phyloP scores from a whole-genome alignment of 2,888 invertebrate species.

The Daptonema setosum region DNA sequence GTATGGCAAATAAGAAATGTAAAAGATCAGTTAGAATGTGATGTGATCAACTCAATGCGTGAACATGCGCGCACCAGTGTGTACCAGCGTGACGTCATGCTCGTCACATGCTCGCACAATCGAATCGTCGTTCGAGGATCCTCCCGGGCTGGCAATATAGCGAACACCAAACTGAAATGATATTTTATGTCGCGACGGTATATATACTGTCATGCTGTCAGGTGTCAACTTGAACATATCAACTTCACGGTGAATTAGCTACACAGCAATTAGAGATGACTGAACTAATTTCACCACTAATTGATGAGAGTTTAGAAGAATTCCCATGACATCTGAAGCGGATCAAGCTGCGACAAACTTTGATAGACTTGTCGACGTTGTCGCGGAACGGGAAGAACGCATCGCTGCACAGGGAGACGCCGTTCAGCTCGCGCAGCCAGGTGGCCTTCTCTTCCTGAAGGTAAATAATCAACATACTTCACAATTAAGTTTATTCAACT shows the following conservation, averaged over 20 bases:
- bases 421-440: conserved; percentile 38
- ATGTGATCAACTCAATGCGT: too few species aligned
- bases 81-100: conserved; percentile 60
- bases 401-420: conserved; percentile 68
- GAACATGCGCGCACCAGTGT: conserved; percentile 73
- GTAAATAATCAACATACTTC: neutral
- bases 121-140: conserved; percentile 72
- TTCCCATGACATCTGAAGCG: too few species aligned
- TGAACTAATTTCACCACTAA: too few species aligned
- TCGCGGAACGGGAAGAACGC: conserved; percentile 97
- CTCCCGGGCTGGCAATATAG: conserved; percentile 75
- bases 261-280: too few species aligned
- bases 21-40: too few species aligned
- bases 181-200: too few species aligned
- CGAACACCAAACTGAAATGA: conserved; percentile 64
- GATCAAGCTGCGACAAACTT: too few species aligned
- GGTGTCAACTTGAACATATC: neutral
- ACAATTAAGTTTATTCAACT: neutral
- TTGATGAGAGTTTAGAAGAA: too few species aligned
- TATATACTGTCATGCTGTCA: neutral
- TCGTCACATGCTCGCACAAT: conserved; percentile 78
- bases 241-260: too few species aligned
- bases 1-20: too few species aligned
- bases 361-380: conserved; percentile 48
- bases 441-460: conserved; percentile 26